These are phyloP conservation scores for Tolypeutes matacus DNA, from an alignment of 2,797 vertebrate genomes.

Conservation along the genomic window DNA sequence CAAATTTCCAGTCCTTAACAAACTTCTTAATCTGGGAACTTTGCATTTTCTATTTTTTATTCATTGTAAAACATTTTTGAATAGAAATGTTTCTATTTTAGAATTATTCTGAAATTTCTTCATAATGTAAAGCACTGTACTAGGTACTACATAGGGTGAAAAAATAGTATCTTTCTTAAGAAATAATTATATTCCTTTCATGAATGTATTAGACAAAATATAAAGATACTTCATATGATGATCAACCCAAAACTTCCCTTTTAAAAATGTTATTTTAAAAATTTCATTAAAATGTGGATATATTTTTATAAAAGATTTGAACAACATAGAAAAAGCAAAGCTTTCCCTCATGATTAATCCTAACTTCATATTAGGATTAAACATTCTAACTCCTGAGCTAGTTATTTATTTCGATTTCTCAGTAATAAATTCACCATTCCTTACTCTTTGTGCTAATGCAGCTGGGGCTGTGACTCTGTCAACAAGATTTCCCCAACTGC, in stretches of 20 bases:
- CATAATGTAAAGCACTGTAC: background rate
- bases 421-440: background rate
- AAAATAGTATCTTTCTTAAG: slow-evolving; percentile 17
- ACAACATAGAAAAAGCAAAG: background rate
- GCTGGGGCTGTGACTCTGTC: background rate
- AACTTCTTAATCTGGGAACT: background rate
- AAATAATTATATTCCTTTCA: slow-evolving; percentile 29
- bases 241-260: background rate
- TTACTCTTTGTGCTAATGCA: background rate
- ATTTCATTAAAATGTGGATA: background rate
- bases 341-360: background rate
- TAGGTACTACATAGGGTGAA: background rate
- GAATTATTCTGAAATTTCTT: slow-evolving; percentile 47
- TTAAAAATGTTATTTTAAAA: background rate
- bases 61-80: slow-evolving; percentile 1
- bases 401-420: background rate
- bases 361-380: background rate
- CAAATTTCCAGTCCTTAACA: background rate
- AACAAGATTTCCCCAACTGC: background rate
- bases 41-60: slow-evolving; percentile 44
- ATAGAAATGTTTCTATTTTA: slow-evolving; percentile 36
- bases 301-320: slow-evolving; percentile 13
- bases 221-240: background rate
- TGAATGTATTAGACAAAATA: slow-evolving; percentile 19
- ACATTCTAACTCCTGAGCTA: background rate